Base-by-base conservation (phyloP, 2,113 vertebrate species). In the Callocephalon fimbriatum region DNA sequence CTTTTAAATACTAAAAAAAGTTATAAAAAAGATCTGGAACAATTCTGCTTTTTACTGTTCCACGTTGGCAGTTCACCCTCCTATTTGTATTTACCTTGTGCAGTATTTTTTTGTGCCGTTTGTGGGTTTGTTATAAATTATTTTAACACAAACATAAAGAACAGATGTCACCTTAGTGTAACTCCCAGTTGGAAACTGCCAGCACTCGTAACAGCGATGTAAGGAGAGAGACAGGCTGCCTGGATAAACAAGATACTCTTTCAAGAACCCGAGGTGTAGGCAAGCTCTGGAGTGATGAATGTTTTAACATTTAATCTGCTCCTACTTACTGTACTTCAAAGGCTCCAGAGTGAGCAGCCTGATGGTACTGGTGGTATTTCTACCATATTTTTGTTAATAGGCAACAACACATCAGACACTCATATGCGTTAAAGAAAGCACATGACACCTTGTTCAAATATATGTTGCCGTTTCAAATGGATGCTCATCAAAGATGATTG, bases 261-360 rank as follows among this genome's bases (percentile, higher is more conserved):
- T 92, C 85, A 67, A 74, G 93, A 95, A 86, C 87, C 56, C 6
- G 42, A 96, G 92, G 73, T 83, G 74, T n/a, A 83, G 88, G 45
- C 85, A 88, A 61, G 76, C 86, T 95, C 79, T 82, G 72, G 58
- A 81, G 81, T 61, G 76, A 67, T 84, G 62, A 92, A 85, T 85
- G 67, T 94, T 97, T 96, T 90, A 95, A 84, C 88, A 65, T 88
- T 93, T 93, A 63, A 42, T 72, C 66, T 84, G 80, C 74, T 93
- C 63, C 86, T 81, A 42, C 50, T 70, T 68, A 13, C 27, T 8
- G 54, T 26, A 62, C 3, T 14, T 50, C 66, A 91, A 20, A 4
- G 3, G 50, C 81, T 75, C 15, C 26, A 0, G 32, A 31, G 62
- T 4, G 48, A 84, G 79, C 70, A 85, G 87, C 67, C 58, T 80